Base-by-base conservation (phyloP, 2,797 vertebrate species). In the Cephalopachus bancanus region DNA sequence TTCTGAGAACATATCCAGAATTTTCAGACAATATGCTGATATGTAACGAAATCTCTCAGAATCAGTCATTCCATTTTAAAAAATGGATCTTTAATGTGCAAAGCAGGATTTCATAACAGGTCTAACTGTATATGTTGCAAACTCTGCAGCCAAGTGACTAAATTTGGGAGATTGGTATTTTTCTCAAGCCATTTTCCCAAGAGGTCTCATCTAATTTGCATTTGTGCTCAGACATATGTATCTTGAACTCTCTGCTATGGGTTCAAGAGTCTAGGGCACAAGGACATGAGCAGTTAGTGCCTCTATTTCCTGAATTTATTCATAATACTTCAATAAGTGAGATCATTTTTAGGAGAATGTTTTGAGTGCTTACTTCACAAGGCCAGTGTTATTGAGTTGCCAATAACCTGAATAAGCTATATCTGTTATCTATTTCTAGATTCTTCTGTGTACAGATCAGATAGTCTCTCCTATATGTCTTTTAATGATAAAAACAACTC, bases 321-420 rank as follows among this genome's bases (percentile, higher is more conserved):
- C 62, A 30, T 57, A 81, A n/a, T 14, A 37, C 19, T 24, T 37
- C 22, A 60, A 65, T 67, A 78, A 91, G n/a, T 37, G 64, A 49
- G 26, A 14, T 84, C 24, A 85, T 53, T 92, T 80, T 75, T 53
- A 76, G 7, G 12, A 72, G 49, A 55, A 3, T 3, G 19, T 53
- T 67, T 30, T 81, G 51, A 96, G 74, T 26, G 28, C n/a, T 76
- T 80, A 76, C 60, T 72, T 96, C 37, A 65, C 33, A 67, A 83
- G n/a, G 22, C 3, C 28, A 74, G 14, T 33, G 55, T 83, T 90
- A 69, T 1, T 93, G 85, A 90, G 64, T 83, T 57, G n/a, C 11
- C 51, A 49, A 71, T 92, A 88, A 91, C 53, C 3, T 64, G 14
- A 57, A 53, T 30, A 84, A 93, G 22, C 30, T 75, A n/a, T 37